Base-by-base conservation (phyloP, 64 coral and sea anemone genomes). In the Porites lutea region DNA sequence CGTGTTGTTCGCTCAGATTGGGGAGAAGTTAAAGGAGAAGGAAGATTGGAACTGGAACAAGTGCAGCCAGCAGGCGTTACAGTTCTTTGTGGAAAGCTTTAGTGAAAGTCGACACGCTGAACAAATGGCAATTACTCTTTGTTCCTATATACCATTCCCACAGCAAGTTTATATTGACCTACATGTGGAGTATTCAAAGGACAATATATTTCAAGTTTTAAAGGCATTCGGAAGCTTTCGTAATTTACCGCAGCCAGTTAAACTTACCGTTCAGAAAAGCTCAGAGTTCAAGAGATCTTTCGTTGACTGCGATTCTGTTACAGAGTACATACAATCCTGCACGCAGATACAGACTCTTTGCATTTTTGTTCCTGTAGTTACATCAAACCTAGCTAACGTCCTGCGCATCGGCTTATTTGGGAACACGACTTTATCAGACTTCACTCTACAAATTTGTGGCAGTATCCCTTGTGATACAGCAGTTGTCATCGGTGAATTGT, bases 201-300 rank as follows among this genome's bases (percentile, higher is more conserved):
- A 37, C 27, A 54, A 21, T 6, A 5, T 4, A 57, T 55, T 10
- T 79, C 12, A 79, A 9, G 51, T 79, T 37, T 52, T 57, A 9
- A 22, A 12, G 2, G 76, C 76, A 18, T 79, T 52, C 51, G 22
- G 8, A 21, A 23, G 6, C 4, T 79, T 79, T 79, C 4, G 18
- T 21, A 16, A 57, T 6, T 10, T 79, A 22, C 51, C 58, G 9
- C 18, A 21, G 11, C 76, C 74, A 13, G 23, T 13, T 2, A 1
- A 15, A 0, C 18, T 13, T 2, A 5, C 19, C 1, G 16, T 19
- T 53, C n/a, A n/a, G n/a, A n/a, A n/a, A n/a, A n/a, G n/a, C n/a
- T 37, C 27, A 2, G 2, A 57, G 52, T n/a, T 21, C 8, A 11
- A 6, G n/a, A 12, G 3, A 21, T 5, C 10, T 5, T 57, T 57